A percentile compares a stretch with the other conserved stretches of the same genome.
Conservation (phyloP, 2,888 invertebrate species). For the Lasioglossum malachurum region DNA sequence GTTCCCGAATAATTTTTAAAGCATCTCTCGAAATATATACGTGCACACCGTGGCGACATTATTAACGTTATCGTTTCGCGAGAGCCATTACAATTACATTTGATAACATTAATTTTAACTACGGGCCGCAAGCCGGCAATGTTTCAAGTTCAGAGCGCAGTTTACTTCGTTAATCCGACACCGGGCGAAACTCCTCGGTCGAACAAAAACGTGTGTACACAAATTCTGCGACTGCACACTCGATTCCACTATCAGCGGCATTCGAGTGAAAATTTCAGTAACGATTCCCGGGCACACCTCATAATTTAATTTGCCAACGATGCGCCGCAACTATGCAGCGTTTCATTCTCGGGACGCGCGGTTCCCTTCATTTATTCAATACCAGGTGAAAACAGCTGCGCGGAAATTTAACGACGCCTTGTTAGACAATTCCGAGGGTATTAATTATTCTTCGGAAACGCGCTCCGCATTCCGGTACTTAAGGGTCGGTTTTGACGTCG, state of each 20-base stretch:
- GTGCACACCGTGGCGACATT: not conserved
- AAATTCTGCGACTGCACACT: not conserved
- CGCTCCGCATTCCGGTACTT: not conserved
- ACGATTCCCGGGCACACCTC: not conserved
- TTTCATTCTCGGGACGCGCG: not conserved
- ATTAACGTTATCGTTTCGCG: not conserved
- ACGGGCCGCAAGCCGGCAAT: not conserved
- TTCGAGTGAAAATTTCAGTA: not conserved
- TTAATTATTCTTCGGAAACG: constrained; percentile 6
- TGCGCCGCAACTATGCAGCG: not conserved
- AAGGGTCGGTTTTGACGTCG: not conserved
- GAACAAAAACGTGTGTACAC: not conserved
- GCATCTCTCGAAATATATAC: not conserved
- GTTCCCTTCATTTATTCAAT: constrained; percentile 2
- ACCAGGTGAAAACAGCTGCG: constrained; percentile 7
- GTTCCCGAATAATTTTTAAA: not conserved
- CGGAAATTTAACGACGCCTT: constrained; percentile 5
- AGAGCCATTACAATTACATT: not conserved
- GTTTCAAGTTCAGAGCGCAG: not conserved
- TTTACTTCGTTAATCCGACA: not conserved
- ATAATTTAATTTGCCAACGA: not conserved
- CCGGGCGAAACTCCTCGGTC: not conserved
- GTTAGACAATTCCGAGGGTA: not conserved
- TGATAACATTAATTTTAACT: not conserved
- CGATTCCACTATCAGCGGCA: not conserved